Base-by-base conservation (phyloP, 2,797 vertebrate genomes). In the Acridotheres tristis region DNA sequence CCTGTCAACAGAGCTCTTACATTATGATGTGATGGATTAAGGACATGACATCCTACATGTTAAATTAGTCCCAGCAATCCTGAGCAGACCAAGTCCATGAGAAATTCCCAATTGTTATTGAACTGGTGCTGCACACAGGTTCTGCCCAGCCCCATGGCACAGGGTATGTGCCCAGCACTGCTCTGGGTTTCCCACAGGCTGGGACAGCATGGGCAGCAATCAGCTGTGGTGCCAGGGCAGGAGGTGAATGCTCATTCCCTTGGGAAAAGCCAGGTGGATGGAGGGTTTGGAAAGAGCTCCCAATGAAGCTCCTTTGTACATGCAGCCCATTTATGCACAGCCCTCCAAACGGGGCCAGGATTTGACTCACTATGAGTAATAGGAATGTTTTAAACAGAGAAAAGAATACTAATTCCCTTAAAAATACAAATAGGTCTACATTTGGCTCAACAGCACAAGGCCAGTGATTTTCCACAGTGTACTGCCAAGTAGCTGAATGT, bases 311-410 rank as follows among this genome's bases (percentile, higher is more conserved):
- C 1, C 82, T 65, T 18, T 57, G 50, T 71, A 50, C 26, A 1
- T 1, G 5, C n/a, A 67, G 83, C 36, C 76, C 29, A 1, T 54
- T 84, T 50, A 5, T 15, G 38, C 63, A 58, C 81, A 5, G 0
- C 36, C 38, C 38, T 75, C 88, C 47, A 2, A 62, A 71, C 2
- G 8, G 40, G 72, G 92, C 90, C 94, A 66, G 85, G 72, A 18
- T 66, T 95, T 94, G 93, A 92, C 82, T 93, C 88, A 88, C 50
- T 53, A 21, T 92, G 91, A 96, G 86, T 84, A 95, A 93, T 23
- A 59, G 61, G 50, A 88, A 78, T 74, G 77, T 93, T 96, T 91
- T 66, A 82, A 93, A 89, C 67, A 51, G 85, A 90, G 77, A 54
- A 92, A 89, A 92, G 71, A 82, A 58, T 65, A 94, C 59, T 40